Percentiles rank a stretch among this genome's conserved stretches.
Evolutionary conservation across 2,113 vertebrate genomes (phyloP).

Genomic region (Stomatorhinus ivindoensis): DNA sequence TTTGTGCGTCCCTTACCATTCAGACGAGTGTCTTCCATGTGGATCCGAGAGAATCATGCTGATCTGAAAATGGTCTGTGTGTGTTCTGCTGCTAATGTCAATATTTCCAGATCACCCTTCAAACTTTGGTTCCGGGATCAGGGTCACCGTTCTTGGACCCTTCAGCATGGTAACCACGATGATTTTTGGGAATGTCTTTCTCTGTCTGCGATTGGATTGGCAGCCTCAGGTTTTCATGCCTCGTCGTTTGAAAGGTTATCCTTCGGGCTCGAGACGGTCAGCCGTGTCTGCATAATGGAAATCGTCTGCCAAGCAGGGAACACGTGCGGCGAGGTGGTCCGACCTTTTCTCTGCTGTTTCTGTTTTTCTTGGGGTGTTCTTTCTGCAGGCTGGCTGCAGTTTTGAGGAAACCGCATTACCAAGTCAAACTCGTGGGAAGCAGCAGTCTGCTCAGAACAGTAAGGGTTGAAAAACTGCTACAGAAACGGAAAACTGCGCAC

Average conservation of each 20-base stretch:
- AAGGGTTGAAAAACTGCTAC: background rate
- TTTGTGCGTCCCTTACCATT: background rate
- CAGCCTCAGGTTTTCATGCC: too few relatives aligned
- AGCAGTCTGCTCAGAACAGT: background rate
- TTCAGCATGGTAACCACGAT: background rate
- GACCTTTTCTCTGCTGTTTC: background rate
- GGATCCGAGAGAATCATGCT: background rate
- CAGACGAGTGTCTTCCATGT: background rate
- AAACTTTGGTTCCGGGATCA: background rate
- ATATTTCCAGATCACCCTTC: background rate
- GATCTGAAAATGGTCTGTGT: background rate
- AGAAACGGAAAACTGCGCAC: background rate
- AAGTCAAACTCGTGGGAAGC: background rate
- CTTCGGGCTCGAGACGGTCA: background rate
- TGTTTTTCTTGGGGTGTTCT: background rate
- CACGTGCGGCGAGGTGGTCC: background rate
- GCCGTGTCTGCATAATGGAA: background rate
- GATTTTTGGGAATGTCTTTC: background rate
- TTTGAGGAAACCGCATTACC: background rate
- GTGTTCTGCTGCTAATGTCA: constrained; percentile 8
- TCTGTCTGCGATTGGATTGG: background rate
- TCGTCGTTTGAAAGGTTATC: background rate
- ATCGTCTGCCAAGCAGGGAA: background rate
- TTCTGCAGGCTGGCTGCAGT: background rate
- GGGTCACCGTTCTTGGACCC: background rate